Percentiles rank a stretch among this genome's conserved stretches.
These are phyloP conservation scores for Muscidifurax raptorellus DNA, from an alignment of 1,140 invertebrate species.

Conservation along the genomic window DNA sequence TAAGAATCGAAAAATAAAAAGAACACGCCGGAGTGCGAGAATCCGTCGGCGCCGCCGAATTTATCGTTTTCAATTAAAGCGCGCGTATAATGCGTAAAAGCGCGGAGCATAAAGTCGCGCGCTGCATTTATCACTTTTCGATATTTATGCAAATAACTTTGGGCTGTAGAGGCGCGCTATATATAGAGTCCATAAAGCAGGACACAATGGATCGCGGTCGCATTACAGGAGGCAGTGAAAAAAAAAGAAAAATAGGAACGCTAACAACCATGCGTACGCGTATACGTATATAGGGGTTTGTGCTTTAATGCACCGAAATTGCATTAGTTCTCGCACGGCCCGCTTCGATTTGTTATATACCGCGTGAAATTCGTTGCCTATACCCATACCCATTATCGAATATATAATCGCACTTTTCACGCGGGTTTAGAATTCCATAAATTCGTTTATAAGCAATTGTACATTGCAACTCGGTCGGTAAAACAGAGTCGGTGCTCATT, in stretches of 20 bases:
- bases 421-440: no score
- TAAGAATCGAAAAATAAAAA: constrained; percentile 5
- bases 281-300: background rate
- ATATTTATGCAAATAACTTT: constrained; percentile 43
- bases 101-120: constrained; percentile 25
- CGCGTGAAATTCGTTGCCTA: no score
- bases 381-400: no score
- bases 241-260: no score
- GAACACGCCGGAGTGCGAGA: background rate
- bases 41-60: background rate
- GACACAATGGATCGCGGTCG: background rate
- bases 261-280: no score
- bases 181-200: background rate
- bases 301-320: background rate
- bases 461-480: background rate
- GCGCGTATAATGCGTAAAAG: constrained; percentile 11
- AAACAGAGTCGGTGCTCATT: background rate
- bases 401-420: no score
- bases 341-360: no score
- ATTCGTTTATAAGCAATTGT: no score
- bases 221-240: background rate
- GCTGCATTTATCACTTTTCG: constrained; percentile 42
- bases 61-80: constrained; percentile 29
- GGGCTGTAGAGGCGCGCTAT: background rate
- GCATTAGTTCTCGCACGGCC: background rate